Conservation (phyloP, 2,888 invertebrate genomes). For the Pedicia rivosa region DNA sequence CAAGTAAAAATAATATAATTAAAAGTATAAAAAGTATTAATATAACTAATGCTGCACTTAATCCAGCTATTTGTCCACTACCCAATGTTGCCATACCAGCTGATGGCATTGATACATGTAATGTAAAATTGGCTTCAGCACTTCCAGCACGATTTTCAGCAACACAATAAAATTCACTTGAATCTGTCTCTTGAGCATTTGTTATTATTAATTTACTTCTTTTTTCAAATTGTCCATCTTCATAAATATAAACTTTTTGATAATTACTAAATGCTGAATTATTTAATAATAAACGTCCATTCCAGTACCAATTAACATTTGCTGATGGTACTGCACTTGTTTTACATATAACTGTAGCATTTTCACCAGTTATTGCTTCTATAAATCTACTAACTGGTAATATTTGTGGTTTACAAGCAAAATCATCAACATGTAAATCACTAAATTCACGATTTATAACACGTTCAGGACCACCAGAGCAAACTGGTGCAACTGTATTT, state of each 20-base stretch:
- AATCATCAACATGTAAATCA: slow-evolving; percentile 63
- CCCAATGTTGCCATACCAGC: slow-evolving; percentile 69
- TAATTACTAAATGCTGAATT: slow-evolving; percentile 63
- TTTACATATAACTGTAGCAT: slow-evolving; percentile 68
- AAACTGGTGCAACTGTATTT: slow-evolving; percentile 61
- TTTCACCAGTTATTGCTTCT: slow-evolving; percentile 65
- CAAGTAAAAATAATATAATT: slow-evolving; percentile 53
- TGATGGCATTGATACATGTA: slow-evolving; percentile 61
- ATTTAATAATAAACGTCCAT: slow-evolving; percentile 59
- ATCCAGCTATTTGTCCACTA: slow-evolving; percentile 70
- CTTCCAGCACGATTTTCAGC: slow-evolving; percentile 81
- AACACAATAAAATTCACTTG: slow-evolving; percentile 74
- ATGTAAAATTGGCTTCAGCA: slow-evolving; percentile 76
- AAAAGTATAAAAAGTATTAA: slow-evolving; percentile 59
- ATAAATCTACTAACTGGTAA: slow-evolving; percentile 58
- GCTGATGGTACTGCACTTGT: slow-evolving; percentile 71
- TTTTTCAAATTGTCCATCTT: slow-evolving; percentile 61
- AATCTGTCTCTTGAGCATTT: slow-evolving; percentile 69
- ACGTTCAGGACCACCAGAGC: slow-evolving; percentile 52
- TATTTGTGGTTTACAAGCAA: slow-evolving; percentile 73
- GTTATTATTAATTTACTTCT: slow-evolving; percentile 60
- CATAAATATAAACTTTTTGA: slow-evolving; percentile 58
- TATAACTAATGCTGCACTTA: slow-evolving; percentile 66
- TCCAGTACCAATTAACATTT: slow-evolving; percentile 74
- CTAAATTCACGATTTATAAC: slow-evolving; percentile 56